Evolutionary conservation across 2,888 invertebrate species (phyloP), one percentile per base, ranked within the genome.

Genomic region (Dione juno): DNA sequence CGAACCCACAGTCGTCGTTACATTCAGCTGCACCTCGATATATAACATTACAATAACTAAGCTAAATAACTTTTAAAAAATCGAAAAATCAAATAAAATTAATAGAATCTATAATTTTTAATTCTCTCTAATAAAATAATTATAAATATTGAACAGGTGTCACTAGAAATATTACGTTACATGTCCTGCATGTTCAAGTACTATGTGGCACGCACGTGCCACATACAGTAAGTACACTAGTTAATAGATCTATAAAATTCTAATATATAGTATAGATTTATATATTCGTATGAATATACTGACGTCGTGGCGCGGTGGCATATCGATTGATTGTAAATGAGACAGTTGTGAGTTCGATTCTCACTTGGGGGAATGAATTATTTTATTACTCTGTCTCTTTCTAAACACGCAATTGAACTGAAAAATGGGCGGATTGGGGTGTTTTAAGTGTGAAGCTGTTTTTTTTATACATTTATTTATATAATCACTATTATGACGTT

Each of bases 121-220:
- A 37, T 28, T 28, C 13, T 45, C 28, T 45, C 6, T 61, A 45
- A 45, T 28, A 45, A 45, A 45, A 61, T 45, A 45, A 45, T 10
- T 28, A 43, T 61, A 61, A 45, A 61, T 61, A 61, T 57, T 37
- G 16, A 57, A 57, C 43, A 61, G 61, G 61, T 61, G 61, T 61
- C 61, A 61, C 45, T 41, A 21, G 61, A 61, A 37, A 13, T 40
- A 57, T 57, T 28, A 45, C 43, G 59, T 43, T 43, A 43, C 7
- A 43, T 14, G 41, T 43, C 19, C 28, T 61, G 43, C 7, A 61
- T n/a, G n/a, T 11, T 28, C 43, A 53, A 48, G 68, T 68, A n/a
- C n/a, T n/a, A 68, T 68, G 68, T 53, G 1, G 53, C 10, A 63
- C 37, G 68, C 68, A 68, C 68, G 68, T 68, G 68, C 63, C 63